phyloP scores from a whole-genome alignment of 2,113 vertebrate genomes.

The Willisornis vidua region DNA sequence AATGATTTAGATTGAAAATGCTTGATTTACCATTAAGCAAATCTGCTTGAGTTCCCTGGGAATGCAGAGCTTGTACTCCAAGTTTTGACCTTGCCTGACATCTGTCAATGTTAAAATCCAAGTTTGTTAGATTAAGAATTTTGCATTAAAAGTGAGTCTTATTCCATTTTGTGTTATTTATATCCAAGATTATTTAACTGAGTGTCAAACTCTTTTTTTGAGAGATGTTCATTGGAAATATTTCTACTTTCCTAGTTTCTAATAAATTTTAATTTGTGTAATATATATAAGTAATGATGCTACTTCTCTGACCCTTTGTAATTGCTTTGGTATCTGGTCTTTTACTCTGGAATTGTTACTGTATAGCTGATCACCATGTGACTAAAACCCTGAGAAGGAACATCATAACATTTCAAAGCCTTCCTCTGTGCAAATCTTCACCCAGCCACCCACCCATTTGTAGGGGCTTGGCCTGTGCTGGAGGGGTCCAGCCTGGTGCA shows the following conservation, averaged over 20 bases:
- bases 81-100: background rate
- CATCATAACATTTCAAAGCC: background rate
- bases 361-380: rapidly evolving
- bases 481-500: background rate
- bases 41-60: background rate
- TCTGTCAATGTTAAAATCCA: background rate
- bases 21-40: background rate
- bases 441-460: too few relatives aligned
- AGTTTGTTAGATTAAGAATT: background rate
- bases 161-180: background rate
- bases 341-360: background rate
- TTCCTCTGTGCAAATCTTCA: background rate
- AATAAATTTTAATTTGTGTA: background rate
- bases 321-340: background rate
- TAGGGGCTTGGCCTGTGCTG: background rate
- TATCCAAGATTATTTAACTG: background rate
- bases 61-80: background rate
- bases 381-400: background rate
- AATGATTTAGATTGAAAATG: background rate
- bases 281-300: background rate
- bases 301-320: background rate
- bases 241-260: background rate
- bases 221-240: background rate
- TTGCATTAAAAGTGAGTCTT: background rate
- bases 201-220: background rate